A percentile compares a stretch with the other conserved stretches of the same genome.
phyloP scores from a whole-genome alignment of 2,888 invertebrate species.

The Hemistola chrysoprasaria region DNA sequence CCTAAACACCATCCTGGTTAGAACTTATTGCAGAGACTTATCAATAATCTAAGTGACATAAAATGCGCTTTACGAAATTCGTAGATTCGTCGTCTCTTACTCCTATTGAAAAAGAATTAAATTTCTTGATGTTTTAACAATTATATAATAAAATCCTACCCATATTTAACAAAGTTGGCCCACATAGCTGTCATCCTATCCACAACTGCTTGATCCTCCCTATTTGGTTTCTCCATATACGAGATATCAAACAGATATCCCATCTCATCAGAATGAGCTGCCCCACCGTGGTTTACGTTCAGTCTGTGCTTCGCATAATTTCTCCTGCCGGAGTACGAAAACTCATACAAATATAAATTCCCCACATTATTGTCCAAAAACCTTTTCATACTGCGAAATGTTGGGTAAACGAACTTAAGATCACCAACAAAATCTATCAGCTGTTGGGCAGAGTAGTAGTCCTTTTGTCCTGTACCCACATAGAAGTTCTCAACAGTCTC shows the following conservation, averaged over 20 bases:
- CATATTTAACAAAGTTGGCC: constrained; percentile 47
- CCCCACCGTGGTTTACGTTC: constrained; percentile 35
- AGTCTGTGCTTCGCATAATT: constrained; percentile 30
- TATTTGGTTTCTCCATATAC: constrained; percentile 23
- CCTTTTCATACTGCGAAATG: constrained; percentile 32
- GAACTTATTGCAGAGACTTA: too few relatives aligned
- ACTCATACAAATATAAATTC: constrained; percentile 39
- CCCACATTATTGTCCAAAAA: constrained; percentile 31
- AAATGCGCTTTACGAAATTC: too few relatives aligned
- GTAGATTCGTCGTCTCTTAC: too few relatives aligned
- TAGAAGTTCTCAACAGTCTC: constrained; percentile 35
- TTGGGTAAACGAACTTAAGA: constrained; percentile 36
- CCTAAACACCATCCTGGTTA: too few relatives aligned
- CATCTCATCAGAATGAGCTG: constrained; percentile 45
- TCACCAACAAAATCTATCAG: constrained; percentile 41
- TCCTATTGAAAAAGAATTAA: too few relatives aligned
- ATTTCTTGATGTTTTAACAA: too few relatives aligned
- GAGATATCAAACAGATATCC: constrained; percentile 43
- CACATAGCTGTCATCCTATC: constrained; percentile 39
- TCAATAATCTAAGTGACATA: too few relatives aligned
- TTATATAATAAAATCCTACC: too few relatives aligned
- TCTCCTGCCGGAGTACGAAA: constrained; percentile 41
- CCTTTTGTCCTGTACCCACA: constrained; percentile 34
- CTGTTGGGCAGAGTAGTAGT: constrained; percentile 14
- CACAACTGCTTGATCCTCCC: constrained; percentile 37